Conservation (phyloP, 2,797 vertebrate species). For the Luscinia luscinia region DNA sequence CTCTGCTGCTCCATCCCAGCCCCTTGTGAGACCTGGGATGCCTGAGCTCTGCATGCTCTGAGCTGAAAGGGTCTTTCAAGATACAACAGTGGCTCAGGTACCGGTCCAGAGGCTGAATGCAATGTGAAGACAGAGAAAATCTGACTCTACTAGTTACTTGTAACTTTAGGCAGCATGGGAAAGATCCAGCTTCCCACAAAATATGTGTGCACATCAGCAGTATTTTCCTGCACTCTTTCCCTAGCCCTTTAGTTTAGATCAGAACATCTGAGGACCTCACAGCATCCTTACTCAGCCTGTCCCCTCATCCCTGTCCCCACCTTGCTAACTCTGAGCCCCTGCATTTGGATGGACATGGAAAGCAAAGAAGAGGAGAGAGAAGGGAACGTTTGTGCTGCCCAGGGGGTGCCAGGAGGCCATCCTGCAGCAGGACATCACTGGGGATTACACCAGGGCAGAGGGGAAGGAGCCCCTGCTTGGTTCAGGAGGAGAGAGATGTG, state of each 20-base stretch:
- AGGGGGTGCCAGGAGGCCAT: neutral
- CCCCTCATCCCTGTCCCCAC: neutral
- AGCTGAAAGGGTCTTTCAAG: neutral
- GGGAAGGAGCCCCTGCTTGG: neutral
- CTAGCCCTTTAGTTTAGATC: neutral
- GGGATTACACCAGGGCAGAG: neutral
- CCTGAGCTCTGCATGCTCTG: neutral
- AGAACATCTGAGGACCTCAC: neutral
- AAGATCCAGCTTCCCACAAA: neutral
- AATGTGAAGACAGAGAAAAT: neutral
- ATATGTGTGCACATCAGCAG: rapidly evolving
- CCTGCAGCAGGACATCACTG: neutral
- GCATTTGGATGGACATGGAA: neutral
- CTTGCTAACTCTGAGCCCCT: neutral
- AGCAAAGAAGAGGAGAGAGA: neutral
- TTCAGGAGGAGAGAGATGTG: rapidly evolving
- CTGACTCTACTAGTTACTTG: rapidly evolving
- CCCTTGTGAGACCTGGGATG: neutral
- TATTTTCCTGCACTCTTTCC: neutral
- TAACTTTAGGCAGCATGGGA: neutral
- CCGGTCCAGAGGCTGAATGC: neutral
- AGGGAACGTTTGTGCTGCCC: neutral
- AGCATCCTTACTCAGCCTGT: neutral
- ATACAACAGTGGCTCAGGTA: neutral
- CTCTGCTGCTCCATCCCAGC: neutral